Percentiles rank a stretch among this genome's conserved stretches.
phyloP scores from a whole-genome alignment of 2,113 vertebrate species.

The Carassius carassius region DNA sequence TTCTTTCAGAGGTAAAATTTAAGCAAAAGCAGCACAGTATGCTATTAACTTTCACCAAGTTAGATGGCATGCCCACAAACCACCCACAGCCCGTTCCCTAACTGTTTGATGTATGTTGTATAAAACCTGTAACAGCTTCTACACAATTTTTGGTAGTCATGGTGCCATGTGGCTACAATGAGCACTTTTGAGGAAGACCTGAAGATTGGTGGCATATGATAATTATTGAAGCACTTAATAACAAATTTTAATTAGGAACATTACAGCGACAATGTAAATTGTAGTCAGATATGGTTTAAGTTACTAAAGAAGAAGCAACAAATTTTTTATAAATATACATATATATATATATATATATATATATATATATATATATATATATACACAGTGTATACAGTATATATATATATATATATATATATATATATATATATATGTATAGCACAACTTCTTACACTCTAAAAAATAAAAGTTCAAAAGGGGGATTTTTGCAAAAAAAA shows the following conservation, averaged over 20 bases:
- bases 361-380: no score
- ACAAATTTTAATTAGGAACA: background rate
- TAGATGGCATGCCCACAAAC: background rate
- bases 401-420: no score
- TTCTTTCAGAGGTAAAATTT: background rate
- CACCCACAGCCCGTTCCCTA: background rate
- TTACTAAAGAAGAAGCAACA: no score
- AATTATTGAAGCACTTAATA: background rate
- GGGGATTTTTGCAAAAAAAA: no score
- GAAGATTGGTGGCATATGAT: no score
- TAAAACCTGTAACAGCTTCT: background rate
- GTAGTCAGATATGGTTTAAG: no score
- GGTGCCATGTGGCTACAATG: background rate
- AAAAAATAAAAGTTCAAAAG: no score
- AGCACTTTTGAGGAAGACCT: background rate
- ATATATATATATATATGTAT: no score
- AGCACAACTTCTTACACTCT: no score
- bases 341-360: no score
- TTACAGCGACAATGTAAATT: background rate
- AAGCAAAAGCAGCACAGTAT: background rate
- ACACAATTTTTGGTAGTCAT: background rate
- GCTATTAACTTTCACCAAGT: background rate
- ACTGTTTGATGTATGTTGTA: background rate
- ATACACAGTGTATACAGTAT: no score
- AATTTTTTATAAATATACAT: no score